Base-by-base conservation (phyloP, 2,888 invertebrate genomes). In the Phengaris arion region DNA sequence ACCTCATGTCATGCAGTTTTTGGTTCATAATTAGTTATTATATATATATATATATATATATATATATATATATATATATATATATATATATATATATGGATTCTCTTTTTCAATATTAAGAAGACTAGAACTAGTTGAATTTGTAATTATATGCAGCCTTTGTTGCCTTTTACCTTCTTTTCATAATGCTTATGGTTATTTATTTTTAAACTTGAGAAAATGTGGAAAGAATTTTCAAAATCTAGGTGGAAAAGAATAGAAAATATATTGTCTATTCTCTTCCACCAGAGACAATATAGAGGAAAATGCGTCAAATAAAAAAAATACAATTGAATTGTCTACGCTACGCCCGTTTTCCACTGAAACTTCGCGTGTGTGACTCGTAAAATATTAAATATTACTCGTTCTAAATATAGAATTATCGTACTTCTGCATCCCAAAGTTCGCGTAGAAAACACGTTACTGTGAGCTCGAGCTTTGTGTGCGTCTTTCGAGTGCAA, bases 301-400 rank as follows among this genome's bases (percentile, higher is more conserved):
- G 73, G 79, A 82, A 78, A 77, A 80, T 89, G 90, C 91, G 91
- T 91, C 91, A 91, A 91, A 85, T 81, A 85, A 83, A 84, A 35
- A 83, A 84, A 78, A 78, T 85, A 78, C 76, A 75, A 59, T 74
- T 73, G 78, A 77, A 78, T 89, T 88, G 89, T 91, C 90, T 89
- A 89, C 91, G 89, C 90, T 89, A 89, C 92, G 88, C 83, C 81
- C 84, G 84, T 85, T 87, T 87, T 85, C 87, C 54, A 12, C 86
- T 85, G 77, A 86, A 87, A 89, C 89, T 90, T 92, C 88, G 92
- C 89, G 93, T 93, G 91, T 91, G 90, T 90, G 86, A 85, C 85
- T 81, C 85, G 83, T 85, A 85, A 84, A 88, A 82, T 79, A 90
- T 89, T 92, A 91, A 90, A 91, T 90, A 80, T 88, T 90, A 86